Conservation (phyloP, 2,113 vertebrate genomes). For the Nycticryphes semicollaris region DNA sequence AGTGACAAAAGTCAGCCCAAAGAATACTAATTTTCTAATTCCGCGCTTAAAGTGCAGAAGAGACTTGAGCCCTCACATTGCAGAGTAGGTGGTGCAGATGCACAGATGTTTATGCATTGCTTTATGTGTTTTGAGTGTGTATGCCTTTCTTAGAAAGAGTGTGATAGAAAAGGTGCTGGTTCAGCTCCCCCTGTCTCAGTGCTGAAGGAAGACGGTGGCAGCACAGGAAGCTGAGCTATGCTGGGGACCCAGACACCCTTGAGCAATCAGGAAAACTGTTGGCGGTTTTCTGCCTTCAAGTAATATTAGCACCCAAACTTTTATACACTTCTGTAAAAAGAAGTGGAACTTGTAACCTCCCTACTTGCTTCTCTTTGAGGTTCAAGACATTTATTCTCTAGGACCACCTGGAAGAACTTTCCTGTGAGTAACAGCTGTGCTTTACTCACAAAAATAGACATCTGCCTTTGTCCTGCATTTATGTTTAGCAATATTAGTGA, state of each 20-base stretch:
- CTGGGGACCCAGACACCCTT: neutral
- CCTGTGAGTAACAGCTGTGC: neutral
- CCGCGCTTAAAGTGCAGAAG: neutral
- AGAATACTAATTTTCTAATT: neutral
- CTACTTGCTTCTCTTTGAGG: neutral
- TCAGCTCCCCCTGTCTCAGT: neutral
- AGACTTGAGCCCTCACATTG: neutral
- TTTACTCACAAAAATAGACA: neutral
- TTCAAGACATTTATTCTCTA: neutral
- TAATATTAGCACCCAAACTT: neutral
- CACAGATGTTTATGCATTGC: neutral
- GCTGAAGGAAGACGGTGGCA: neutral
- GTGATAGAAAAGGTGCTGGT: neutral
- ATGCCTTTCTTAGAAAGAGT: neutral
- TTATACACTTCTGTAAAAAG: neutral
- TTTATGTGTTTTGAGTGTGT: neutral
- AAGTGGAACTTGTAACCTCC: neutral
- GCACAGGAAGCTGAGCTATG: neutral
- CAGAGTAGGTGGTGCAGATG: neutral
- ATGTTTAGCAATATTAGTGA: conserved; percentile 42
- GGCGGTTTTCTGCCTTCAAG: neutral
- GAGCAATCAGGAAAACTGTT: neutral
- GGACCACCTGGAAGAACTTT: neutral
- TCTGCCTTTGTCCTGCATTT: conserved; percentile 34
- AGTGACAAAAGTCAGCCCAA: neutral